Conservation (phyloP, 2,797 vertebrate species). For the Falco columbarius region DNA sequence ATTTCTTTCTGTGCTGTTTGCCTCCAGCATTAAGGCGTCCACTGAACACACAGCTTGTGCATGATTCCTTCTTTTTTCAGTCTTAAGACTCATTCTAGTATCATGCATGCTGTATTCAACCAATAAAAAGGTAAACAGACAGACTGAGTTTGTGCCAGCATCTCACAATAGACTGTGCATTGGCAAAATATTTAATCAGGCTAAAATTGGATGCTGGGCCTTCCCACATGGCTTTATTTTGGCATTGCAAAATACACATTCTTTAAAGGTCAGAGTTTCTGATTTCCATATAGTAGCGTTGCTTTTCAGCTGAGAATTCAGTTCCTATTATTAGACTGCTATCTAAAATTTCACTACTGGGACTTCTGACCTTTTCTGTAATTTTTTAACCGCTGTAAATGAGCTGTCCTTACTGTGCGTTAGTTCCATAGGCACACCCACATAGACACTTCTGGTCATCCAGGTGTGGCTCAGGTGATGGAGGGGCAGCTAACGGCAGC, state of each 20-base stretch:
- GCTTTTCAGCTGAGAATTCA: neutral
- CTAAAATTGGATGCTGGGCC: neutral
- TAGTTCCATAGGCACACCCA: accelerated
- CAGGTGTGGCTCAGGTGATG: accelerated
- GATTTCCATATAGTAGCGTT: neutral
- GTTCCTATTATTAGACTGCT: neutral
- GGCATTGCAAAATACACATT: neutral
- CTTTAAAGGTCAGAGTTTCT: slow-evolving; percentile 21
- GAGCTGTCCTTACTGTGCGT: neutral
- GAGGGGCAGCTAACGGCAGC: accelerated
- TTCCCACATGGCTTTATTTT: neutral
- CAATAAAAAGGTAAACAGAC: neutral
- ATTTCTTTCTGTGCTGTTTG: slow-evolving; percentile 37
- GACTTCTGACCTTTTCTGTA: neutral
- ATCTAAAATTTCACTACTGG: neutral
- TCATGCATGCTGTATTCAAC: neutral
- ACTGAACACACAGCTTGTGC: slow-evolving; percentile 20
- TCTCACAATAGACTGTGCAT: neutral
- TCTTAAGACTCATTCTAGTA: neutral
- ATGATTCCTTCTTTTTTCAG: neutral
- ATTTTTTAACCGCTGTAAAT: neutral
- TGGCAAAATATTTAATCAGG: slow-evolving; percentile 1
- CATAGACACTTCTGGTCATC: too few relatives aligned
- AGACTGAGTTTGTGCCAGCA: neutral
- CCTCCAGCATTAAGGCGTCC: slow-evolving; percentile 48